Evolutionary conservation across 1,140 invertebrate species (phyloP), one percentile per base, ranked within the genome.

Genomic region (Temnothorax nylanderi): DNA sequence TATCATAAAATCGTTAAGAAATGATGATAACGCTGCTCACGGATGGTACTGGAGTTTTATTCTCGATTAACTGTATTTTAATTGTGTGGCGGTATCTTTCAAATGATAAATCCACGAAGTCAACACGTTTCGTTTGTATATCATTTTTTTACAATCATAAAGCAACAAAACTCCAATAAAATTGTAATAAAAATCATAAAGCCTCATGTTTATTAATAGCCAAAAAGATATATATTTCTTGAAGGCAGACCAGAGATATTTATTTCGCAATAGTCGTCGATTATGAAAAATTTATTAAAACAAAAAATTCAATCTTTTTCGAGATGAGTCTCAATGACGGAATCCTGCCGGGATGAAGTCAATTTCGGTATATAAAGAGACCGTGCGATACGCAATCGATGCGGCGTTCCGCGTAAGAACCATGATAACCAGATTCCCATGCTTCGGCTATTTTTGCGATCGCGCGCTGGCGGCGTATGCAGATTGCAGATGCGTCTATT

Each of bases 361-460:
- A 51, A 7, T 18, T 49, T 72, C n/a, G 16, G 8, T 18, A 5
- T 32, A 37, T 41, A 21, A 49, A 32, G 21, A 76, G 16, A 26
- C 13, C n/a, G 56, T 37, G n/a, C 6, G 21, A 62, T 32, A 2
- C 8, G 8, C 16, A 32, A n/a, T 41, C n/a, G 7, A 54, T 54
- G 4, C 18, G 10, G 10, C 49, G n/a, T 60, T 60, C 32, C 16
- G 7, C n/a, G 6, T 18, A n/a, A 41, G 44, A 88, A 18, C 26
- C 32, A 65, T 60, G 49, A 81, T 62, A 69, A 71, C 32, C 49
- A 51, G 37, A 56, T 74, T 60, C 49, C 37, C 56, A 88, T 34
- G 88, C 64, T 54, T 69, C 81, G 11, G n/a, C 54, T 86, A 18
- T 69, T 81, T 88, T 89, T 64, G 76, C 47, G 82, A 86, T 86